Percentiles rank a stretch among this genome's conserved stretches.
These are phyloP conservation scores for Linnaemya tessellans DNA, from an alignment of 2,888 invertebrate genomes.

Conservation along the genomic window DNA sequence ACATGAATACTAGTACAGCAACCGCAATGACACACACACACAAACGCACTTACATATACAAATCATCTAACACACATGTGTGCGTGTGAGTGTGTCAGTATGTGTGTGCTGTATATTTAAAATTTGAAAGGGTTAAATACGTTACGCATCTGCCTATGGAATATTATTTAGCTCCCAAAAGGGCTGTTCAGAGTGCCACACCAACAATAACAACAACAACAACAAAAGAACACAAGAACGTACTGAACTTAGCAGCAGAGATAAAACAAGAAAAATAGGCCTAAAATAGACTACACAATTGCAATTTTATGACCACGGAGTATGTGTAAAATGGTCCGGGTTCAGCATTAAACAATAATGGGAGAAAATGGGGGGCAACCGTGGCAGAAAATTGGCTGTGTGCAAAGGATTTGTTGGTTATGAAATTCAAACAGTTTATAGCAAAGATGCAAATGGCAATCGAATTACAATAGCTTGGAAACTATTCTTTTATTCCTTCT, in stretches of 20 bases:
- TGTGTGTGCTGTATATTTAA: slow-evolving; percentile 45
- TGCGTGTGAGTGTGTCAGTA: neutral
- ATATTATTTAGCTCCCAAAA: slow-evolving; percentile 68
- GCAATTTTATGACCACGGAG: slow-evolving; percentile 65
- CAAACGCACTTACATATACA: slow-evolving; percentile 4
- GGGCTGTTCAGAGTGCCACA: slow-evolving; percentile 61
- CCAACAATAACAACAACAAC: neutral
- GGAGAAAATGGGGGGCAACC: slow-evolving; percentile 14
- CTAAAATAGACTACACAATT: slow-evolving; percentile 57
- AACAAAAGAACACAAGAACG: neutral
- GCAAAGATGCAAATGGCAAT: no score
- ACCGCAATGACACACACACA: slow-evolving; percentile 17
- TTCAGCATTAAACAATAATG: slow-evolving; percentile 36
- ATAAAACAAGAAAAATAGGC: slow-evolving; percentile 31
- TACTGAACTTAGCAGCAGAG: slow-evolving; percentile 22
- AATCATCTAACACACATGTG: slow-evolving; percentile 4
- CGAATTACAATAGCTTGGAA: no score
- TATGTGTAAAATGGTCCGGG: slow-evolving; percentile 60
- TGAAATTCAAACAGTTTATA: neutral
- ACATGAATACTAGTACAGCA: neutral
- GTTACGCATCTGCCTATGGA: slow-evolving; percentile 69
- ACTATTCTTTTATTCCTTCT: no score
- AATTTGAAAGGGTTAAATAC: slow-evolving; percentile 69
- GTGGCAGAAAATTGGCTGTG: slow-evolving; percentile 9
- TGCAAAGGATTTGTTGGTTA: neutral